phyloP scores from a whole-genome alignment of 1,140 invertebrate genomes.

The Conus ventricosus region DNA sequence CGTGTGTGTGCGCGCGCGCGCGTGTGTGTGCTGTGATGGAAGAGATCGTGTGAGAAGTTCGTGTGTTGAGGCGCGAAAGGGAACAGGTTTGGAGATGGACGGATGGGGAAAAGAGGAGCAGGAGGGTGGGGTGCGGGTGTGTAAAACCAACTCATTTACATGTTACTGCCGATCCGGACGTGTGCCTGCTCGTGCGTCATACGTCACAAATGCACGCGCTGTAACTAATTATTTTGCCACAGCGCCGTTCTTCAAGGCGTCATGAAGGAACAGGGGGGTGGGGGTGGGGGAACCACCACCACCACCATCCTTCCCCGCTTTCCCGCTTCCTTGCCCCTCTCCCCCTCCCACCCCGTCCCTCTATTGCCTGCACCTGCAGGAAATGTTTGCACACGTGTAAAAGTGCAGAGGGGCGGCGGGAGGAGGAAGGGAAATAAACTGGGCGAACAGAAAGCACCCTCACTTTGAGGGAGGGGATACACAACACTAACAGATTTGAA shows the following conservation, averaged over 20 bases:
- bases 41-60: too few relatives aligned
- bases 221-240: conserved; percentile 36
- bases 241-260: background rate
- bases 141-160: background rate
- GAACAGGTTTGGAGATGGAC: too few relatives aligned
- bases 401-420: background rate
- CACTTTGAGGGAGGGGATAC: background rate
- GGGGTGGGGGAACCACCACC: too few relatives aligned
- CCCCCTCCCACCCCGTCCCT: background rate
- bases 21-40: too few relatives aligned
- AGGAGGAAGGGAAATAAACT: background rate
- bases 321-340: background rate
- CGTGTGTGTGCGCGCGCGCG: too few relatives aligned
- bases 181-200: background rate
- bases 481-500: background rate
- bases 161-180: background rate
- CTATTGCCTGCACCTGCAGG: background rate
- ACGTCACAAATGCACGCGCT: conserved; percentile 32
- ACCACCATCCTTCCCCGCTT: background rate
- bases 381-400: background rate
- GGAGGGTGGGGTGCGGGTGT: too few relatives aligned
- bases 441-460: background rate
- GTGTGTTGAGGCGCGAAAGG: too few relatives aligned
- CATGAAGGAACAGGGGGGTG: background rate
- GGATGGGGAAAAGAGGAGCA: too few relatives aligned